Conservation (phyloP, 2,888 invertebrate genomes). For the Uloborus plumipes region DNA sequence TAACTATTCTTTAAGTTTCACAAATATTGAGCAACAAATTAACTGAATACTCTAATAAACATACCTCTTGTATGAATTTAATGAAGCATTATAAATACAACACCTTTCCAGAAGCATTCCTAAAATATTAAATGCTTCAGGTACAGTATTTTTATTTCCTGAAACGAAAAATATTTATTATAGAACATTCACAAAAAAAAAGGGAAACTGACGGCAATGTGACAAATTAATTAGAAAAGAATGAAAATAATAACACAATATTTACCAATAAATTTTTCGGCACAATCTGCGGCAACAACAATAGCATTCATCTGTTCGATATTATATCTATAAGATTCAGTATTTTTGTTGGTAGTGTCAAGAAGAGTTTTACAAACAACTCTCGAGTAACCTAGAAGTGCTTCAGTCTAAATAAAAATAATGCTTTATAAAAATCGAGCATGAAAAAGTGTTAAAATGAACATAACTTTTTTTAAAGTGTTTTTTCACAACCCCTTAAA, state of each 20-base stretch:
- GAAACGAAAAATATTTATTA: constrained; percentile 65
- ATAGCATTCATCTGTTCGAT: constrained; percentile 86
- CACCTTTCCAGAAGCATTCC: constrained; percentile 81
- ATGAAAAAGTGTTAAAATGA: background rate
- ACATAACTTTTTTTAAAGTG: no score
- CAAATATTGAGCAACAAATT: no score
- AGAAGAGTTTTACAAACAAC: constrained; percentile 83
- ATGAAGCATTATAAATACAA: constrained; percentile 76
- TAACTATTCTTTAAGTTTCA: no score
- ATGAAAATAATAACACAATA: constrained; percentile 5
- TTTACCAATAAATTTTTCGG: constrained; percentile 82
- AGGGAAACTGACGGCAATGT: background rate
- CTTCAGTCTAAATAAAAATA: constrained; percentile 75
- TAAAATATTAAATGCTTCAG: constrained; percentile 81
- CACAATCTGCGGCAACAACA: constrained; percentile 82
- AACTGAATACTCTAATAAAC: no score
- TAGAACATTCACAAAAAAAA: background rate
- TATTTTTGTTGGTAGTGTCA: constrained; percentile 74
- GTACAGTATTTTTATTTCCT: constrained; percentile 77
- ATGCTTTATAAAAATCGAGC: no score
- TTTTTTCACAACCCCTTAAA: no score
- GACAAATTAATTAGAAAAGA: constrained; percentile 12
- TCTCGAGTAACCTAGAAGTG: constrained; percentile 86
- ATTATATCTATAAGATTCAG: constrained; percentile 78
- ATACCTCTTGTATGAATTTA: constrained; percentile 77